These are phyloP conservation scores for Acromyrmex charruanus DNA, from an alignment of 1,140 invertebrate species.

Conservation along the genomic window DNA sequence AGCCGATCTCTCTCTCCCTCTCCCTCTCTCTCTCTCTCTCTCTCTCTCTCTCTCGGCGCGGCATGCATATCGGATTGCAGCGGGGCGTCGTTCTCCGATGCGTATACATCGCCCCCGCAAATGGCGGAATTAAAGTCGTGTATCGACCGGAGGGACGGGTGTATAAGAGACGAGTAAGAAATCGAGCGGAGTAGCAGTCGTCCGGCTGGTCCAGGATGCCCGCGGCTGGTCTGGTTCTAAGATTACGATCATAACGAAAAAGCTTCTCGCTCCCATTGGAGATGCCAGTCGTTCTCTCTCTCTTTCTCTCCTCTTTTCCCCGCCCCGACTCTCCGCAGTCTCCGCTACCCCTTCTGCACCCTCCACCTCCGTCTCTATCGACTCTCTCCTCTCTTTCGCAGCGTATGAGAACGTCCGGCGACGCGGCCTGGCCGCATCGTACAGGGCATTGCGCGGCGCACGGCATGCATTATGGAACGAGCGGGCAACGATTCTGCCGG, in stretches of 20 bases:
- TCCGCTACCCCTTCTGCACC: not conserved
- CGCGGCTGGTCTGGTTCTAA: constrained; percentile 79
- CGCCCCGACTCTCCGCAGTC: not conserved
- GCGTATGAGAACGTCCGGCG: constrained; percentile 75
- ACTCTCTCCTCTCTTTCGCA: constrained; percentile 48
- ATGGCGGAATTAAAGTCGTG: constrained; percentile 54
- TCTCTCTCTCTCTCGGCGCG: not conserved
- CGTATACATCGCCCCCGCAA: constrained; percentile 42
- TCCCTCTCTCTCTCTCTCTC: too few species aligned
- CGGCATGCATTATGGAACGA: constrained; percentile 83
- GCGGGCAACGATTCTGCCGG: constrained; percentile 78
- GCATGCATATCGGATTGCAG: constrained; percentile 38
- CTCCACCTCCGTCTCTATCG: constrained; percentile 29
- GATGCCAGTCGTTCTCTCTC: constrained; percentile 18
- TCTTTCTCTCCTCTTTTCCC: not conserved
- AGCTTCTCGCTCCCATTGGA: constrained; percentile 77
- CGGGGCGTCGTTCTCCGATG: constrained; percentile 3
- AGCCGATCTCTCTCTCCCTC: too few species aligned
- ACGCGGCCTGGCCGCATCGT: constrained; percentile 66
- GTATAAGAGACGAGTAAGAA: constrained; percentile 64
- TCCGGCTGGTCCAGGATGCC: constrained; percentile 74
- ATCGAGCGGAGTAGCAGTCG: constrained; percentile 62
- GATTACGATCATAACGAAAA: constrained; percentile 85
- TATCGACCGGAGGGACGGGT: constrained; percentile 44
- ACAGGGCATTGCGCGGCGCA: constrained; percentile 71